These are phyloP conservation scores for Acleris emargana DNA, from an alignment of 2,888 invertebrate genomes.

Conservation along the genomic window DNA sequence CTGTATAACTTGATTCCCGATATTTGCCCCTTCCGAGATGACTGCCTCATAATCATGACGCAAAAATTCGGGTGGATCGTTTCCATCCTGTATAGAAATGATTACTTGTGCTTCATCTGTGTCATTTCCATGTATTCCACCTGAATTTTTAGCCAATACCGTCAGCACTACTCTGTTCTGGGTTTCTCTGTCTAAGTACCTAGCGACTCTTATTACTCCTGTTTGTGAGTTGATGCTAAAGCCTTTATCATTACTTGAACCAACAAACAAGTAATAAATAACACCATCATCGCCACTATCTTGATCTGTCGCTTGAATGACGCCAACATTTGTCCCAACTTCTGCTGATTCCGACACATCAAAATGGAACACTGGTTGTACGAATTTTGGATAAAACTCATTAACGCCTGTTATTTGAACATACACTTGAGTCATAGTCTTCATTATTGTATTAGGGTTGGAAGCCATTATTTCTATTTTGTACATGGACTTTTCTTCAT, in stretches of 20 bases:
- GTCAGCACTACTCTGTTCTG: constrained; percentile 95
- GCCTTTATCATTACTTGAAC: constrained; percentile 95
- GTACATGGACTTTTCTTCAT: constrained; percentile 91
- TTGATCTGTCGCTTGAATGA: constrained; percentile 94
- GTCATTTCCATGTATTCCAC: constrained; percentile 96
- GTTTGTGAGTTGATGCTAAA: constrained; percentile 93
- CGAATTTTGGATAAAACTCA: constrained; percentile 94
- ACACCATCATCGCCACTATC: constrained; percentile 94
- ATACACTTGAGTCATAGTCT: constrained; percentile 87
- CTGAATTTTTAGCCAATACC: constrained; percentile 97
- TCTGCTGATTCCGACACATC: constrained; percentile 96
- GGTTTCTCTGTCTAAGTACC: constrained; percentile 92
- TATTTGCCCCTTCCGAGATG: constrained; percentile 90
- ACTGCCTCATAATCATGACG: constrained; percentile 89
- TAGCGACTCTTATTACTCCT: constrained; percentile 92
- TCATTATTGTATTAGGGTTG: constrained; percentile 94
- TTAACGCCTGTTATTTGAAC: constrained; percentile 93
- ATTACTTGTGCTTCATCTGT: constrained; percentile 97
- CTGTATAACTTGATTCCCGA: constrained; percentile 89
- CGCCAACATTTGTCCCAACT: constrained; percentile 92
- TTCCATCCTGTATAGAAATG: constrained; percentile 96
- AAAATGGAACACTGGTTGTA: constrained; percentile 95
- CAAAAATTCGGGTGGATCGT: constrained; percentile 97
- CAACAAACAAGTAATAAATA: constrained; percentile 96
- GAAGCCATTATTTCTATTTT: constrained; percentile 90